A percentile compares a stretch with the other conserved stretches of the same genome.
These are phyloP conservation scores for Aphis gossypii DNA, from an alignment of 1,140 invertebrate species.

Conservation along the genomic window DNA sequence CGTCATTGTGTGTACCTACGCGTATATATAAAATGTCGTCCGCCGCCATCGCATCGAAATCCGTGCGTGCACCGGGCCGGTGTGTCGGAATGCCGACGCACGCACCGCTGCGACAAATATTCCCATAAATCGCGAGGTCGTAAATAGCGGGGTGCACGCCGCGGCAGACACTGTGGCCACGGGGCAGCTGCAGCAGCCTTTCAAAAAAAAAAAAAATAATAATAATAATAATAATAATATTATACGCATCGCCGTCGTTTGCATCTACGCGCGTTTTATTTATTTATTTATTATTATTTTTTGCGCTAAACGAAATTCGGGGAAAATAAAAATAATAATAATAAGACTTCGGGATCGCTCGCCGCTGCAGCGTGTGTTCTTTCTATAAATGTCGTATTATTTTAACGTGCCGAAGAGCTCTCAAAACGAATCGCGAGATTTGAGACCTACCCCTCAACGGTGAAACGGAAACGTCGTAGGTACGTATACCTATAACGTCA, in stretches of 20 bases:
- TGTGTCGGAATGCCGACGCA: neutral
- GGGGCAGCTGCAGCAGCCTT: neutral
- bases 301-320: neutral
- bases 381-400: no score
- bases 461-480: neutral
- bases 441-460: no score
- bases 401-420: neutral
- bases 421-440: neutral
- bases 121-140: neutral
- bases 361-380: no score
- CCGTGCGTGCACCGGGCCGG: neutral
- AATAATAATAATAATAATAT: neutral
- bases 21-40: no score
- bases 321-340: neutral
- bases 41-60: neutral
- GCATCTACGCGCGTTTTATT: neutral
- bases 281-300: neutral
- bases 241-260: neutral
- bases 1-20: no score
- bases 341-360: no score
- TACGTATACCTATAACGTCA: neutral
- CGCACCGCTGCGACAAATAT: neutral
- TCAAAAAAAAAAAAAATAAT: neutral
- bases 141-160: conserved; percentile 14
- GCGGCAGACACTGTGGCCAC: neutral